A percentile compares a stretch with the other conserved stretches of the same genome.
Conservation (phyloP, 2,888 invertebrate genomes). For the Marasmarcha lunaedactyla region DNA sequence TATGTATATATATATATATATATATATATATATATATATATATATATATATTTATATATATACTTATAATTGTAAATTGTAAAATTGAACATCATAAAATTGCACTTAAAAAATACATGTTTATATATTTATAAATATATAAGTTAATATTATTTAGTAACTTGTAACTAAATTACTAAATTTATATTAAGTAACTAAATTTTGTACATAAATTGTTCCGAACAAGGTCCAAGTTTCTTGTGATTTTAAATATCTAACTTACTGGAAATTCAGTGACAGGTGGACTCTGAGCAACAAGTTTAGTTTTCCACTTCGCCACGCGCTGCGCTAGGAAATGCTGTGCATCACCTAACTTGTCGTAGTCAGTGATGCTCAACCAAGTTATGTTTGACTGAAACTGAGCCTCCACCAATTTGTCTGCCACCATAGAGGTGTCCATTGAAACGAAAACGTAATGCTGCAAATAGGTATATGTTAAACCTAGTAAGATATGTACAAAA, state of each 20-base stretch:
- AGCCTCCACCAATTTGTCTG: constrained; percentile 27
- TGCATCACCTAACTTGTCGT: constrained; percentile 33
- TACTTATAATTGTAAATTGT: no score
- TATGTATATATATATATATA: no score
- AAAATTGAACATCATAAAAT: no score
- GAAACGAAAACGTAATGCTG: constrained; percentile 50
- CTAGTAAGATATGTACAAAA: no score
- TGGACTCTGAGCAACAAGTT: constrained; percentile 19
- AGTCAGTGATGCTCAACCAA: constrained; percentile 48
- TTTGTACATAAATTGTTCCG: no score
- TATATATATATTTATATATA: no score
- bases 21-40: no score
- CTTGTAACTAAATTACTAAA: neutral
- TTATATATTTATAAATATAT: neutral
- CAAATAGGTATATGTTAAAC: no score
- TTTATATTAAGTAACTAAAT: no score
- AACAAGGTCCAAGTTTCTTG: neutral
- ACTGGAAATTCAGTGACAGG: constrained; percentile 41
- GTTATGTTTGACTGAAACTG: constrained; percentile 40
- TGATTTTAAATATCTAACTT: constrained; percentile 5
- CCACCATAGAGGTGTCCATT: constrained; percentile 41
- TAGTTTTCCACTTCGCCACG: constrained; percentile 40
- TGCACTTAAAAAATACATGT: no score
- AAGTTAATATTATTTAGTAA: neutral
- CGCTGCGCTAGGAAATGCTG: constrained; percentile 37